Evolutionary conservation across 1,140 invertebrate species (phyloP).

Genomic region (Drosophila hydei): DNA sequence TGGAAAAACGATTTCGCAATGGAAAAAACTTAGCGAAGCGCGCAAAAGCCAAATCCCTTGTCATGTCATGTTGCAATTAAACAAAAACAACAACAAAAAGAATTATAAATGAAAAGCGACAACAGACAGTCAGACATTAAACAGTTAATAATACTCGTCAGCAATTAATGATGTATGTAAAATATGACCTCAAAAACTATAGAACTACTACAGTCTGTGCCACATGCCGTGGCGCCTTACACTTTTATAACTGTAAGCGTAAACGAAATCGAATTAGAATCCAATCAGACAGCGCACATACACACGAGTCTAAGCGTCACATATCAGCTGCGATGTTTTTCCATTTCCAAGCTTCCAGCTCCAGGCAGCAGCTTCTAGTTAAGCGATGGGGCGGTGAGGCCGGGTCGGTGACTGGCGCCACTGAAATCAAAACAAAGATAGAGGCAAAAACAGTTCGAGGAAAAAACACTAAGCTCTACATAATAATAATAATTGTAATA

Average conservation of each 20-base stretch:
- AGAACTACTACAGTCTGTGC: conserved; percentile 1
- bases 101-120: conserved; percentile 48
- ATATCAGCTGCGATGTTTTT: conserved; percentile 6
- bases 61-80: conserved; percentile 80
- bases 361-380: conserved; percentile 44
- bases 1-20: conserved; percentile 67
- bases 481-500: not conserved
- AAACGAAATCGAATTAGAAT: conserved; percentile 60
- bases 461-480: conserved; percentile 10
- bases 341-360: conserved; percentile 17
- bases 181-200: conserved; percentile 21
- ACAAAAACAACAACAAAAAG: conserved; percentile 32
- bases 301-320: not conserved
- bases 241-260: conserved; percentile 52
- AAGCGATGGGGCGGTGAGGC: not conserved
- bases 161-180: conserved; percentile 29
- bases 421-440: conserved; percentile 57
- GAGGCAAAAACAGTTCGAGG: conserved; percentile 50
- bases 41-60: conserved; percentile 71
- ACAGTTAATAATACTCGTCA: conserved; percentile 13
- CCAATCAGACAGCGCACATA: conserved; percentile 41
- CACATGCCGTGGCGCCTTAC: conserved; percentile 14
- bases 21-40: conserved; percentile 64
- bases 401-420: conserved; percentile 57
- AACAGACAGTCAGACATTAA: conserved; percentile 29